These are phyloP conservation scores for Antechinus flavipes DNA, from an alignment of 2,113 vertebrate genomes.

Conservation along the genomic window DNA sequence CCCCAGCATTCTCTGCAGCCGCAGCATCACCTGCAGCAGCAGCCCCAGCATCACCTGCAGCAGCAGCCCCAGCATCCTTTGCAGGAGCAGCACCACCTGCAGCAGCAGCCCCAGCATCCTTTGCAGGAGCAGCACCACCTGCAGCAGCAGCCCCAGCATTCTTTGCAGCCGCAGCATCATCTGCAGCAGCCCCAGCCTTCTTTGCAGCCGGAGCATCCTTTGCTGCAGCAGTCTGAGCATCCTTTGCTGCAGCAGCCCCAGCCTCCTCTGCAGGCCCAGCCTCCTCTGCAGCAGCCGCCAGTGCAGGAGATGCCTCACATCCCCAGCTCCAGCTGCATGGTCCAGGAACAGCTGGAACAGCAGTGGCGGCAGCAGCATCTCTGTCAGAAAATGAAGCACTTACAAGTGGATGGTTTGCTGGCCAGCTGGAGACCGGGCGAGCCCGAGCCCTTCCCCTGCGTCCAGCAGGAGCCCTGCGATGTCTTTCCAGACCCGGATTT, in stretches of 20 bases:
- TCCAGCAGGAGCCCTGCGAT: slow-evolving; percentile 78
- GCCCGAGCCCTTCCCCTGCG: slow-evolving; percentile 70
- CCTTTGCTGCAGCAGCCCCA: too few species aligned
- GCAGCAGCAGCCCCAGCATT: too few species aligned
- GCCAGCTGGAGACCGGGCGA: slow-evolving; percentile 78
- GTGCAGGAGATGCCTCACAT: background rate
- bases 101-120: background rate
- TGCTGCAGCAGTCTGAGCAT: too few species aligned
- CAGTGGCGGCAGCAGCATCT: slow-evolving; percentile 83
- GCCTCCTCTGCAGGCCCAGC: background rate
- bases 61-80: background rate
- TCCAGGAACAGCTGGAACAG: slow-evolving; percentile 78
- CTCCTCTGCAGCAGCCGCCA: background rate
- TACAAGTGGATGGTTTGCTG: slow-evolving; percentile 85
- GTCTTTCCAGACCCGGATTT: slow-evolving; percentile 75
- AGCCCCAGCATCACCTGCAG: background rate
- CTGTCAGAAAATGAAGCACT: slow-evolving; percentile 87
- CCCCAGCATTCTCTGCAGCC: background rate
- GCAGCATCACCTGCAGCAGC: too few species aligned
- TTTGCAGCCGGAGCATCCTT: background rate
- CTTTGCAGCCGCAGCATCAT: background rate
- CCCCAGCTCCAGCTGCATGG: slow-evolving; percentile 79
- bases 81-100: too few species aligned
- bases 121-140: too few species aligned
- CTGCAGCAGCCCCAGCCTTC: background rate